These are phyloP conservation scores for Amphimallon solstitiale DNA, from an alignment of 2,888 invertebrate species.

Conservation along the genomic window DNA sequence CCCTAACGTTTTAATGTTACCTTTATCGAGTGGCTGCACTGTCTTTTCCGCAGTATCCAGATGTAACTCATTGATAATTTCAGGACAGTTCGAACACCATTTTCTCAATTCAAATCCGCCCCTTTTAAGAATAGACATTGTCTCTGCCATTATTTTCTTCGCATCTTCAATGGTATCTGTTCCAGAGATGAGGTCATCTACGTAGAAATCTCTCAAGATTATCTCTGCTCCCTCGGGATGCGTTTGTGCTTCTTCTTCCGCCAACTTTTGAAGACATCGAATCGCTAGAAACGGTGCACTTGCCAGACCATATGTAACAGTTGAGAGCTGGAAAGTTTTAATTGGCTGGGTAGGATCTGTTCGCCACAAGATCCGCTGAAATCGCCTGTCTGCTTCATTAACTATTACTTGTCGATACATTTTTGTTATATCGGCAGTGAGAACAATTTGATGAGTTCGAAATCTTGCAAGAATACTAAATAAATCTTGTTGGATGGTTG, in stretches of 20 bases:
- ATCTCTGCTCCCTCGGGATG: neutral
- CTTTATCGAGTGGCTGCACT: neutral
- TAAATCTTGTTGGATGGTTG: neutral
- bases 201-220: conserved; percentile 19
- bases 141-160: neutral
- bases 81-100: neutral
- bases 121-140: neutral
- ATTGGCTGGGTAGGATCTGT: neutral
- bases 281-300: conserved; percentile 1
- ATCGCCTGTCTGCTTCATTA: neutral
- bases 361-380: conserved; percentile 3
- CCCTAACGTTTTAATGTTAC: conserved; percentile 33
- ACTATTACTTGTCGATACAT: conserved; percentile 13
- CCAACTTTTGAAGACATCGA: neutral
- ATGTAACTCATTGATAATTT: neutral
- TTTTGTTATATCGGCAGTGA: conserved; percentile 35
- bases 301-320: conserved; percentile 9
- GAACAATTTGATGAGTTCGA: neutral
- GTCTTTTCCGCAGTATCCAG: neutral
- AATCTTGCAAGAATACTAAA: conserved; percentile 5
- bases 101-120: conserved; percentile 9
- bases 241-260: neutral
- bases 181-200: conserved; percentile 30
- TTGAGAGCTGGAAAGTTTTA: neutral
- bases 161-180: neutral